phyloP scores from a whole-genome alignment of 2,797 vertebrate genomes.

The Danio kyathit region DNA sequence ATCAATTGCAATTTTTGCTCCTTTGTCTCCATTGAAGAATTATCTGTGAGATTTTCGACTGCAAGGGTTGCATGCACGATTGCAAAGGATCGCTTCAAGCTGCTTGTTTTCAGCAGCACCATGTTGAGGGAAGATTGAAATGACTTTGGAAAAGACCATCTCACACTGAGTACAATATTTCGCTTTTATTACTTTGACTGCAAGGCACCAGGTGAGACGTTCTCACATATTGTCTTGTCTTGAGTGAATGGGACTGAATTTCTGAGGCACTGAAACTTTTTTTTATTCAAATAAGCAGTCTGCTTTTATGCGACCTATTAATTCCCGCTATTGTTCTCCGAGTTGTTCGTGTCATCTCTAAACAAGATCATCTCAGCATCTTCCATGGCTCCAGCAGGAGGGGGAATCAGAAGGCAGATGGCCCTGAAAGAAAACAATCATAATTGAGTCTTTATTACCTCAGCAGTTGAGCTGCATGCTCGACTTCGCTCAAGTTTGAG shows the following conservation, averaged over 20 bases:
- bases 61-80: slow-evolving; percentile 4
- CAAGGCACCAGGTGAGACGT: slow-evolving; percentile 41
- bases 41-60: slow-evolving; percentile 21
- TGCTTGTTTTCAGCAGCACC: slow-evolving; percentile 40
- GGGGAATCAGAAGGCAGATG: slow-evolving; percentile 55
- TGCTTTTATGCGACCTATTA: slow-evolving; percentile 32
- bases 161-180: slow-evolving; percentile 46
- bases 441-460: slow-evolving; percentile 59
- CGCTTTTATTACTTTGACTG: slow-evolving; percentile 44
- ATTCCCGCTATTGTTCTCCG: slow-evolving; percentile 8
- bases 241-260: slow-evolving; percentile 27
- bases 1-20: slow-evolving; percentile 9
- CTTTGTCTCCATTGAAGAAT: background rate
- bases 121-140: slow-evolving; percentile 48
- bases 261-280: slow-evolving; percentile 1
- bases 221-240: slow-evolving; percentile 19
- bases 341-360: slow-evolving; percentile 42
- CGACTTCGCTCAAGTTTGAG: slow-evolving; percentile 44
- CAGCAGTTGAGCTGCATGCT: slow-evolving; percentile 44
- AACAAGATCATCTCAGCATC: slow-evolving; percentile 51
- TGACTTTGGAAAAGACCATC: slow-evolving; percentile 26
- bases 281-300: background rate
- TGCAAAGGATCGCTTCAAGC: slow-evolving; percentile 16
- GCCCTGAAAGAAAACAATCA: slow-evolving; percentile 55
- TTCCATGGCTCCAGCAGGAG: slow-evolving; percentile 52